phyloP scores from a whole-genome alignment of 2,888 invertebrate species.

The Hetaerina titia region DNA sequence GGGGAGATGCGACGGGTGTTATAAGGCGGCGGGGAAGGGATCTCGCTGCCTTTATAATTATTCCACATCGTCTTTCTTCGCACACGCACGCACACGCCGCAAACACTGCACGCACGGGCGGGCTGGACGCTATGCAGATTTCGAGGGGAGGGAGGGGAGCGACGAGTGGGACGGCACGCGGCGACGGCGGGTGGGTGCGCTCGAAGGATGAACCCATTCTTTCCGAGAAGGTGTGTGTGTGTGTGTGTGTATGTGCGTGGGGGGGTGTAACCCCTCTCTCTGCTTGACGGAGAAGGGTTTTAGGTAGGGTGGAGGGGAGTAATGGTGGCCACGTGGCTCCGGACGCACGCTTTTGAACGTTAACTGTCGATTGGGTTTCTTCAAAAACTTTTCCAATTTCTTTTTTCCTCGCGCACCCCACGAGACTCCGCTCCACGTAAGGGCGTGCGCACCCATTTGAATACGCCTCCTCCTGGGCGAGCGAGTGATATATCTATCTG shows the following conservation, averaged over 20 bases:
- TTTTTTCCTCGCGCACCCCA: neutral
- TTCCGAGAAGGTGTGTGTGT: neutral
- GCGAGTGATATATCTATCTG: neutral
- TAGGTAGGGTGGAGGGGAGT: neutral
- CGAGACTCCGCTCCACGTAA: neutral
- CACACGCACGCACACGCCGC: neutral
- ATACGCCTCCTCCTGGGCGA: neutral
- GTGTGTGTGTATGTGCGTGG: too few species aligned
- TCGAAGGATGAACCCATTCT: constrained; percentile 32
- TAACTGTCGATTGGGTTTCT: constrained; percentile 51
- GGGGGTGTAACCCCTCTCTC: neutral
- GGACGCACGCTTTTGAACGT: constrained; percentile 36
- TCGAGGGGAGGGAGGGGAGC: neutral
- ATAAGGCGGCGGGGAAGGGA: neutral
- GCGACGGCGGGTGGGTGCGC: neutral
- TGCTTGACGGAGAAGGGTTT: constrained; percentile 15
- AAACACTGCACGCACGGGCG: neutral
- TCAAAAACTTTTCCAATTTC: neutral
- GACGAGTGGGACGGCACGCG: too few species aligned
- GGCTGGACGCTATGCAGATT: constrained; percentile 46
- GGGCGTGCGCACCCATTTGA: neutral
- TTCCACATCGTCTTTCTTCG: neutral
- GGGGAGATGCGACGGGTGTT: neutral
- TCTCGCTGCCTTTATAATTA: neutral
- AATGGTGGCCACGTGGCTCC: constrained; percentile 51